Evolutionary conservation across 1,140 invertebrate species (phyloP), one percentile per base, ranked within the genome.

Genomic region (Euwallacea fornicatus): DNA sequence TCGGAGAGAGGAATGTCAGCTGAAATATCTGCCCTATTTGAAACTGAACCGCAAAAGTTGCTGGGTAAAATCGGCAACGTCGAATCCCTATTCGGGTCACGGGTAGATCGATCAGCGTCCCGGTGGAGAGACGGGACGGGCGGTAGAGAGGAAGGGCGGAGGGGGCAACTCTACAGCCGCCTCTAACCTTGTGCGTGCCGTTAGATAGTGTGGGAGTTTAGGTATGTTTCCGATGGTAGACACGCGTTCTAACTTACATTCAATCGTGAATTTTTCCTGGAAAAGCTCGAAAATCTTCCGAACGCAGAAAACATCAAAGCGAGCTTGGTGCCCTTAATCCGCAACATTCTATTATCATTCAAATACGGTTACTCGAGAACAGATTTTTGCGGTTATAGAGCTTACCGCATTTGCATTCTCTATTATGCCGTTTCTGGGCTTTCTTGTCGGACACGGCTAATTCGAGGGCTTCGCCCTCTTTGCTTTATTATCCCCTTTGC

Each of bases 71-170:
- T 21, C 59, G 69, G 69, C 69, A 71, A 71, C 69, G 33, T 33
- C 21, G 62, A 53, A 11, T 42, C 46, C 47, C 61, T 64, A 71
- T 71, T 71, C 63, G 69, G 69, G 69, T 71, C 69, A 71, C 69
- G 69, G 62, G 69, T 71, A 65, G 69, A 71, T 71, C 69, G 69
- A 71, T 71, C 62, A 71, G 54, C 69, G 55, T 61, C 42, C 62
- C 50, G 42, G 62, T 50, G 56, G 56, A 6, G 62, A 42, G 42
- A 41, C 58, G 15, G 56, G 56, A 6, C 53, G 42, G 42, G 59
- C 58, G 15, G 60, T 44, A 42, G 61, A 3, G 50, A 16, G 10
- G 55, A 43, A 50, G 42, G 63, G 50, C 61, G 42, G 62, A 59
- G 47, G 62, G 62, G 63, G 56, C 62, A 46, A 44, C 69, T 64